These are phyloP conservation scores for Girardinichthys multiradiatus DNA, from an alignment of 2,113 vertebrate species.

Conservation along the genomic window DNA sequence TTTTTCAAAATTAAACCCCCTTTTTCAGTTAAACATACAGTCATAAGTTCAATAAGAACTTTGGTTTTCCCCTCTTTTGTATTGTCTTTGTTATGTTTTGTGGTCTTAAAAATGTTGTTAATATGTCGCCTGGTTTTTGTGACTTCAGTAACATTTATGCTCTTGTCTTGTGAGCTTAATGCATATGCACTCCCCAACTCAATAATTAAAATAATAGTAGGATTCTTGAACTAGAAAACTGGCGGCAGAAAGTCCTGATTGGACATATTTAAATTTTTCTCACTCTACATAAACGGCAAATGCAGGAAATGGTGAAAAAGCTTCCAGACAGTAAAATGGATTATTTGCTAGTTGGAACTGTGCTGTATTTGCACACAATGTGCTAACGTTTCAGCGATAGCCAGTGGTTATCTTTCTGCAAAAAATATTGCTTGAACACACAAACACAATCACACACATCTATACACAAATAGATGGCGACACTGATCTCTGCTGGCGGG, in stretches of 20 bases:
- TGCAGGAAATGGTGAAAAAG: background rate
- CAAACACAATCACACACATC: background rate
- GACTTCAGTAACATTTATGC: background rate
- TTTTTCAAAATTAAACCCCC: background rate
- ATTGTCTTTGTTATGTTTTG: background rate
- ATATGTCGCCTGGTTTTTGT: too few relatives aligned
- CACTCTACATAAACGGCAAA: background rate
- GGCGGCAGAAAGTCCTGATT: background rate
- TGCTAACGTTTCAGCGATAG: background rate
- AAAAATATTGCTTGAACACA: background rate
- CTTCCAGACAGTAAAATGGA: background rate
- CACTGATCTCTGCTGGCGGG: conserved; percentile 51
- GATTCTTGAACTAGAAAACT: background rate
- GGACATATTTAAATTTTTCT: background rate
- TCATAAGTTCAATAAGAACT: background rate
- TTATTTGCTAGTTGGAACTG: background rate
- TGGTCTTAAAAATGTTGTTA: too few relatives aligned
- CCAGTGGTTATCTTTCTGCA: background rate
- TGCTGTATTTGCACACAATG: background rate
- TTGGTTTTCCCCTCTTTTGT: background rate
- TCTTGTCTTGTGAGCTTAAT: too few relatives aligned
- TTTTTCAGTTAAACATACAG: background rate
- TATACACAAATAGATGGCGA: conserved; percentile 18
- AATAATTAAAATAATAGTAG: too few relatives aligned
- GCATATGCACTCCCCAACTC: too few relatives aligned